phyloP scores from a whole-genome alignment of 2,888 invertebrate species.

The Pasiphila rectangulata region DNA sequence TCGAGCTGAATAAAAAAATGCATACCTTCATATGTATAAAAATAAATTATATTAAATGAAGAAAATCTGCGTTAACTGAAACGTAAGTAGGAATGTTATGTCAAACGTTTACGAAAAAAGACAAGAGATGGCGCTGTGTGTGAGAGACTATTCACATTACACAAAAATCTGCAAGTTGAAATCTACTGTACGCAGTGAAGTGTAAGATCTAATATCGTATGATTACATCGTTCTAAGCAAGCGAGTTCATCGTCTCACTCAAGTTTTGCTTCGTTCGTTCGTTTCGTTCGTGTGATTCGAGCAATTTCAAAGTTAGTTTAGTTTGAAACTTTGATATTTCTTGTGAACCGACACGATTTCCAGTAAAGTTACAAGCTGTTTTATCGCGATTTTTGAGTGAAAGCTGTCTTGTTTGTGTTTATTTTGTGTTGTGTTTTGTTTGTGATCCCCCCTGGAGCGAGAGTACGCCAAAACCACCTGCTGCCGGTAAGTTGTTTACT shows the following conservation, averaged over 20 bases:
- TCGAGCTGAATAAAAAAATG: no score
- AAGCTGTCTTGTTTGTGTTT: constrained; percentile 34
- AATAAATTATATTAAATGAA: no score
- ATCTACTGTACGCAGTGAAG: neutral
- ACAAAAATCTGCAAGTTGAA: neutral
- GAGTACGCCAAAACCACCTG: constrained; percentile 49
- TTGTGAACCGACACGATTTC: constrained; percentile 2
- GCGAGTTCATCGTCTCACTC: no score
- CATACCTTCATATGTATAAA: no score
- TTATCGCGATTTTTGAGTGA: constrained; percentile 20
- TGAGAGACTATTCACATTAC: neutral
- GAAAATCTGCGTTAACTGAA: neutral
- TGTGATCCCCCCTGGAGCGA: constrained; percentile 34
- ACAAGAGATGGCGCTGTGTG: constrained; percentile 13
- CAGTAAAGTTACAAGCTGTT: constrained; percentile 21
- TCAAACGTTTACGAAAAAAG: neutral
- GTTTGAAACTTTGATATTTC: constrained; percentile 5
- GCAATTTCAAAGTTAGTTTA: neutral
- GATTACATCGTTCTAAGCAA: no score
- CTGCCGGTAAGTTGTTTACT: constrained; percentile 60
- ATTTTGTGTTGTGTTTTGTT: constrained; percentile 38
- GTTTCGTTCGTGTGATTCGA: neutral
- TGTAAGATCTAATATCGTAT: no score
- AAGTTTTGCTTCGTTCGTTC: neutral
- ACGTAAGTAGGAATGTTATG: neutral